Percentiles rank a stretch among this genome's conserved stretches.
These are phyloP conservation scores for Zenarchopterus dispar DNA, from an alignment of 2,797 vertebrate genomes.

Conservation along the genomic window DNA sequence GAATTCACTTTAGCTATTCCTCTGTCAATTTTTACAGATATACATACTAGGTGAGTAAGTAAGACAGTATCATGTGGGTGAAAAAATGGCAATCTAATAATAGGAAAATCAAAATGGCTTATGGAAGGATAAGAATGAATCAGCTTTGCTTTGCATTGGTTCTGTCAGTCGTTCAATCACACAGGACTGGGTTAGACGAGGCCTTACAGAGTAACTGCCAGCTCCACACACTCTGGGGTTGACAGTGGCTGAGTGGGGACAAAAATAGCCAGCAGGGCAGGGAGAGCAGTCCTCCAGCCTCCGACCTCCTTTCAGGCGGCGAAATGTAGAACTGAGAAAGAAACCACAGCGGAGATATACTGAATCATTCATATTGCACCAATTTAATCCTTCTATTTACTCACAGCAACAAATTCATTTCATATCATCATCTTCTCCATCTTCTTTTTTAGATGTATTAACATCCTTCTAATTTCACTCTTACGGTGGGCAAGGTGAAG, in stretches of 20 bases:
- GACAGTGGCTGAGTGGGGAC: constrained; percentile 85
- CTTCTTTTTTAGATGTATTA: background rate
- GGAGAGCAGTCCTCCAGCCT: constrained; percentile 80
- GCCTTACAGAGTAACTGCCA: constrained; percentile 91
- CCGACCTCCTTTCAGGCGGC: constrained; percentile 75
- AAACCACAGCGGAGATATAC: constrained; percentile 12
- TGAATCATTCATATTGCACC: constrained; percentile 18
- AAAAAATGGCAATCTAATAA: constrained; percentile 59
- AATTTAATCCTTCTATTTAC: constrained; percentile 1
- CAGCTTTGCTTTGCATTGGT: constrained; percentile 38
- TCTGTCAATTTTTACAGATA: constrained; percentile 54
- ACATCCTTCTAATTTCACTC: constrained; percentile 41
- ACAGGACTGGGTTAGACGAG: constrained; percentile 46
- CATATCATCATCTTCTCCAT: background rate
- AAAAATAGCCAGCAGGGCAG: constrained; percentile 89
- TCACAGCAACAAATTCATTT: background rate
- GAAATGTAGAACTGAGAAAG: constrained; percentile 84
- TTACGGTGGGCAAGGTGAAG: constrained; percentile 86
- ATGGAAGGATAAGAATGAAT: constrained; percentile 36
- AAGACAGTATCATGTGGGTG: constrained; percentile 52
- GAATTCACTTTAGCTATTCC: constrained; percentile 25
- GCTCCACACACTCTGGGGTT: constrained; percentile 83
- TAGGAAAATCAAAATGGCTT: constrained; percentile 44
- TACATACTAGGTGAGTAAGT: constrained; percentile 54
- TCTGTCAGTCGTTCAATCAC: constrained; percentile 40